Evolutionary conservation across 2,888 invertebrate genomes (phyloP).

Genomic region (Drosophila meridiana): DNA sequence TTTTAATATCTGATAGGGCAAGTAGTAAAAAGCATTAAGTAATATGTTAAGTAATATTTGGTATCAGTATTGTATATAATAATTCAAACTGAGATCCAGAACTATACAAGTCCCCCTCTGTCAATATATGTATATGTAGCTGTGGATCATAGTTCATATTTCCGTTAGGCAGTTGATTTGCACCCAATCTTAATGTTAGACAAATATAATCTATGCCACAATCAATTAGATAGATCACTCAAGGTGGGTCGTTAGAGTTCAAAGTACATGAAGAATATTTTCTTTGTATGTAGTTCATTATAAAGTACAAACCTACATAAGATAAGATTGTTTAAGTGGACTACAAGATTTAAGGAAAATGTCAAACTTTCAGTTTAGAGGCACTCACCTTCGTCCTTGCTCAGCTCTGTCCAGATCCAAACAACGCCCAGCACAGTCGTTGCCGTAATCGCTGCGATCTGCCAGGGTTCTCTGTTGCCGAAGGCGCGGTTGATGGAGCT

Average conservation of each 20-base stretch:
- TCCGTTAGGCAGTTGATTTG: constrained; percentile 5
- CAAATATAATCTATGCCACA: constrained; percentile 26
- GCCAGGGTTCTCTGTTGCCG: constrained; percentile 91
- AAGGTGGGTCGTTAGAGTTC: constrained; percentile 27
- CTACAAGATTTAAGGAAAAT: constrained; percentile 13
- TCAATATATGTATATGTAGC: neutral
- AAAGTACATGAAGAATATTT: constrained; percentile 35
- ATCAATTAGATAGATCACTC: constrained; percentile 23
- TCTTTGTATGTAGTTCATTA: neutral
- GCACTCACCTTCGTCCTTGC: constrained; percentile 89
- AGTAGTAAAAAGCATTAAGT: constrained; percentile 8
- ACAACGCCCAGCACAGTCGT: constrained; percentile 89
- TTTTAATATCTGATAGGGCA: constrained; percentile 16
- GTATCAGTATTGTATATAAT: neutral
- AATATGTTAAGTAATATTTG: constrained; percentile 1
- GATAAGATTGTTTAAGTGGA: constrained; percentile 48
- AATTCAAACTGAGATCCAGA: constrained; percentile 7
- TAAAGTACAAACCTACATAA: neutral
- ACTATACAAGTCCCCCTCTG: neutral
- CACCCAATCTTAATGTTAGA: neutral
- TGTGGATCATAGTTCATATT: neutral
- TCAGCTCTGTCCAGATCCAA: constrained; percentile 91
- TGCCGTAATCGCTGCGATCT: constrained; percentile 91
- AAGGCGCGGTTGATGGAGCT: constrained; percentile 87
- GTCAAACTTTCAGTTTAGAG: neutral